Evolutionary conservation across 2,888 invertebrate species (phyloP), one percentile per base, ranked within the genome.

Genomic region (Acrobeloides nanus): DNA sequence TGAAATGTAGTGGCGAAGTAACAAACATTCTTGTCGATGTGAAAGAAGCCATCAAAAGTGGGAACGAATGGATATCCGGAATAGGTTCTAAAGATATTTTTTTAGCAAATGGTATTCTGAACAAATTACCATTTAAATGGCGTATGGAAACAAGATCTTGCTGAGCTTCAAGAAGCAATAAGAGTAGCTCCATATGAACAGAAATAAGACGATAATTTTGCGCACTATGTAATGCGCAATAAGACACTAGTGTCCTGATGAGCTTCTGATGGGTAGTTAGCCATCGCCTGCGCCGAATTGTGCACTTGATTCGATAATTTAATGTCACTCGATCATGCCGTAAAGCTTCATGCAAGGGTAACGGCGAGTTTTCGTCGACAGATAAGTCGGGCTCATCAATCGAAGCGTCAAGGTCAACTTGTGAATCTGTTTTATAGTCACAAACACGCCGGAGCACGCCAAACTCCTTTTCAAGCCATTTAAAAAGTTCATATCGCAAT

Each of bases 11-110:
- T 18, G 95, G 95, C 78, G 93, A 93, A 0, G 92, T 89, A 2
- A 93, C 87, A 1, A 95, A 95, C 10, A 92, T 93, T 76, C 93
- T 92, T 68, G 89, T 89, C 61, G 89, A 87, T 2, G 93, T 92
- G 8, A 97, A 87, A 51, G 89, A 89, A 1, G 97, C 93, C 7
- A 92, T 92, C 46, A 99, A 76, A 50, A 97, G 78, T 4, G 97
- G 97, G 66, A 97, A 80, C 1, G 55, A 45, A 26, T 53, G 56
- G 24, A 55, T 37, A 26, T 35, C 41, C 10, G 45, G 39, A 7
- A 51, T 21, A 10, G 38, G 32, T 27, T 54, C 41, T 31, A 18
- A 41, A n/a, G n/a, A n/a, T n/a, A n/a, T n/a, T n/a, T n/a, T n/a
- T n/a, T n/a, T n/a, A n/a, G n/a, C n/a, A n/a, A n/a, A n/a, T n/a